Conservation (phyloP, 2,797 vertebrate genomes). For the Dermochelys coriacea region DNA sequence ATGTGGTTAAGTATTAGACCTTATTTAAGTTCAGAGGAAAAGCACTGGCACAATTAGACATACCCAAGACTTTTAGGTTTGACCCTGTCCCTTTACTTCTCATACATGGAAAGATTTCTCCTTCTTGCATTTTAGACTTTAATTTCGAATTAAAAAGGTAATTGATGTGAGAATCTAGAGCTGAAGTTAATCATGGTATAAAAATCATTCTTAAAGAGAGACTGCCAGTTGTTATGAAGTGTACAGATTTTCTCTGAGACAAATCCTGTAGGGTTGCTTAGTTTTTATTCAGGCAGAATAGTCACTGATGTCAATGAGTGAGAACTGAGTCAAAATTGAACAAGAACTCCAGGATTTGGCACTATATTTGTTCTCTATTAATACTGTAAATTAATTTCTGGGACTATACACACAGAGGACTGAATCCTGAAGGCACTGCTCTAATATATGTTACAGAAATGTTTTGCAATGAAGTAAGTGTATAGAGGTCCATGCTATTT, state of each 20-base stretch:
- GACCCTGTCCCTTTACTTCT: not conserved
- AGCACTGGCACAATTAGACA: not conserved
- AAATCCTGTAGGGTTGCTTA: not conserved
- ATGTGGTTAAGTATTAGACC: not conserved
- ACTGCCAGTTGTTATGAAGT: not conserved
- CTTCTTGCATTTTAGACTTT: not conserved
- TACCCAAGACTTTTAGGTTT: not conserved
- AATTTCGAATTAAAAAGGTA: not conserved
- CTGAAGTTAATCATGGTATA: not conserved
- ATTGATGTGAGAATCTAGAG: not conserved
- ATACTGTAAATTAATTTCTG: not conserved
- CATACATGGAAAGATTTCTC: accelerated
- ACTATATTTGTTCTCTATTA: not conserved
- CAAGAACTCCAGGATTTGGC: not conserved
- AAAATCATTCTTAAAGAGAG: not conserved
- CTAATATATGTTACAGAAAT: conserved; percentile 3
- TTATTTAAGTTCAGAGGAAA: not conserved
- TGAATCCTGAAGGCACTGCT: not conserved
- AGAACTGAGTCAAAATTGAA: not conserved
- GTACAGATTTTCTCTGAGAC: not conserved
- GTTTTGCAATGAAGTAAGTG: not conserved
- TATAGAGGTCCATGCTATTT: not conserved
- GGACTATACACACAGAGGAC: not conserved
- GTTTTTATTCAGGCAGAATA: not conserved
- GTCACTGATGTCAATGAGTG: accelerated